These are phyloP conservation scores for Nymphalis urticae DNA, from an alignment of 2,888 invertebrate species.

Conservation along the genomic window DNA sequence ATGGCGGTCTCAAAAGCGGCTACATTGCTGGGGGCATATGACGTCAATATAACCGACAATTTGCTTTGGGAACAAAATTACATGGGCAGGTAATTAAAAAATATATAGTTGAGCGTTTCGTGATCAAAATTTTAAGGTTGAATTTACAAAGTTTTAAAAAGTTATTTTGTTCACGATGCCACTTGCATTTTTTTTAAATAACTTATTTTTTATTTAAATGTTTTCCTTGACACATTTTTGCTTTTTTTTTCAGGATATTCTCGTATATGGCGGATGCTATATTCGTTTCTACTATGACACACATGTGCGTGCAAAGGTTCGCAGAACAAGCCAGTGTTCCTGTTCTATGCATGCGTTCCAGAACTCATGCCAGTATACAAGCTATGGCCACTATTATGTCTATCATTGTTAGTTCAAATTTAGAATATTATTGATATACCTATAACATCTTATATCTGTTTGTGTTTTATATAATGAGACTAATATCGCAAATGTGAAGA, in stretches of 20 bases:
- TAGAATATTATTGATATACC: too few species aligned
- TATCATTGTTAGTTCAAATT: constrained; percentile 53
- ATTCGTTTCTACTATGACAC: constrained; percentile 62
- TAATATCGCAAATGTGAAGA: too few species aligned
- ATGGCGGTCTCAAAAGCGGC: constrained; percentile 72
- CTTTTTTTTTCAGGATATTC: constrained; percentile 55
- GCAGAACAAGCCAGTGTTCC: constrained; percentile 62
- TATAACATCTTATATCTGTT: too few species aligned
- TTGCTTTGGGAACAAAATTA: constrained; percentile 66
- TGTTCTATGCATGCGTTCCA: constrained; percentile 66
- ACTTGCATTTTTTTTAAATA: too few species aligned
- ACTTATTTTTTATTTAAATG: too few species aligned
- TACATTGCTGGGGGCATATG: constrained; percentile 61
- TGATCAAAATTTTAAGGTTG: too few species aligned
- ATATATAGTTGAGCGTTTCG: background rate
- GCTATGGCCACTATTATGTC: constrained; percentile 66
- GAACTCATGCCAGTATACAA: constrained; percentile 66
- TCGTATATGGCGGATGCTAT: constrained; percentile 69
- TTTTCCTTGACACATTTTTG: background rate
- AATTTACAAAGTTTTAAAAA: too few species aligned
- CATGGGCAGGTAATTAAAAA: constrained; percentile 56
- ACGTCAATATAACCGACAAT: constrained; percentile 55
- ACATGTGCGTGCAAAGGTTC: constrained; percentile 64
- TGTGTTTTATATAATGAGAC: too few species aligned
- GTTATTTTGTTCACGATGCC: too few species aligned